A percentile compares a stretch with the other conserved stretches of the same genome.
Conservation (phyloP, 2,113 vertebrate species). For the Thymallus thymallus region DNA sequence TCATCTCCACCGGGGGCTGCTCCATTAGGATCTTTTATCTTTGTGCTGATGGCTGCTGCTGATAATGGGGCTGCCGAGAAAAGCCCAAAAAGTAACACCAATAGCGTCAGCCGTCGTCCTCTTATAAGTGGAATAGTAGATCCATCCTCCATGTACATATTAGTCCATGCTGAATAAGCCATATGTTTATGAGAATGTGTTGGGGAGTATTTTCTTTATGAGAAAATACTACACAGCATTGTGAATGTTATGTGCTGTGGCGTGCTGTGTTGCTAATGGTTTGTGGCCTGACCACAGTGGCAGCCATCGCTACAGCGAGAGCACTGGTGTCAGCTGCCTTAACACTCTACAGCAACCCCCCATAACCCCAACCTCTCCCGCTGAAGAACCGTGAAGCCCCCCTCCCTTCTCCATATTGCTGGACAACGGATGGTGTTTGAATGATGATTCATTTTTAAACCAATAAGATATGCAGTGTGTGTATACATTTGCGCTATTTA, state of each 20-base stretch:
- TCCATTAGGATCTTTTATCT: constrained; percentile 77
- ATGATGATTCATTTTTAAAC: constrained; percentile 2
- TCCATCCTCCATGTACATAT: constrained; percentile 15
- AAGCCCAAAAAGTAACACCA: constrained; percentile 72
- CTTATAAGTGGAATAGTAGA: constrained; percentile 46
- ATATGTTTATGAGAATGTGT: background rate
- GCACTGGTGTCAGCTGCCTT: background rate
- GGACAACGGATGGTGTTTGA: background rate
- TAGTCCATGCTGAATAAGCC: background rate
- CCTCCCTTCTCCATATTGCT: constrained; percentile 10
- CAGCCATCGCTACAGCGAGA: background rate
- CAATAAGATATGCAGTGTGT: background rate
- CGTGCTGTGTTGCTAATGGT: background rate
- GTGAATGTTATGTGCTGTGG: constrained; percentile 16
- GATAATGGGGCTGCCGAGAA: constrained; percentile 74
- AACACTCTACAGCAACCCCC: constrained; percentile 5
- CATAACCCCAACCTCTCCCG: constrained; percentile 1
- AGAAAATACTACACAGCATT: constrained; percentile 5
- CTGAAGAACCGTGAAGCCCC: background rate
- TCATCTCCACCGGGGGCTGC: constrained; percentile 74
- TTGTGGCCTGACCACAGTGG: constrained; percentile 19
- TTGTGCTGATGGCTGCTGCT: constrained; percentile 73
- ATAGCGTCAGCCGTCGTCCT: constrained; percentile 53
- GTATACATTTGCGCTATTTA: background rate
- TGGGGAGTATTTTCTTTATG: background rate